Percentiles rank a stretch among this genome's conserved stretches.
phyloP scores from a whole-genome alignment of 2,888 invertebrate species.

The Sclerodermus sp. region DNA sequence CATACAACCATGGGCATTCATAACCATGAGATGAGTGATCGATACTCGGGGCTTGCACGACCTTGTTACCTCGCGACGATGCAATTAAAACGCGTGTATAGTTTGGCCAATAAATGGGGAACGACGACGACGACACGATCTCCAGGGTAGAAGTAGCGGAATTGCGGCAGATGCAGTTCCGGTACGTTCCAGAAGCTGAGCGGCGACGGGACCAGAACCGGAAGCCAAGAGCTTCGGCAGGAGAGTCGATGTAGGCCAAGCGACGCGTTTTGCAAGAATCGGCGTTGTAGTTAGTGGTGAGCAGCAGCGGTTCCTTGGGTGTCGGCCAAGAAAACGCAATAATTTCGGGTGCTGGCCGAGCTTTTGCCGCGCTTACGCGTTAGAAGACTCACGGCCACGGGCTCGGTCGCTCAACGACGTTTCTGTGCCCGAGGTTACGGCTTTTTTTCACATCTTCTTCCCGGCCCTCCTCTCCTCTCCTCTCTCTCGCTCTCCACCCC shows the following conservation, averaged over 20 bases:
- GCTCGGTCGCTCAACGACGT: constrained; percentile 18
- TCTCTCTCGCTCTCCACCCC: background rate
- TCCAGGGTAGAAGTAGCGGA: too few relatives aligned
- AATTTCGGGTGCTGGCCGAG: constrained; percentile 38
- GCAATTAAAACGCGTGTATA: too few relatives aligned
- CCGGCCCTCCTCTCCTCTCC: background rate
- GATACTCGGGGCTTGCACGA: too few relatives aligned
- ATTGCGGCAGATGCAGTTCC: too few relatives aligned
- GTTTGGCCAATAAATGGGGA: too few relatives aligned
- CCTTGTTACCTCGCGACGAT: too few relatives aligned
- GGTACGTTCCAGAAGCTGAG: too few relatives aligned
- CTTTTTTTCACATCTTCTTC: background rate
- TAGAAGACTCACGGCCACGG: constrained; percentile 29
- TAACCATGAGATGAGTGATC: too few relatives aligned
- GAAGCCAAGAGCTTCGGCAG: background rate
- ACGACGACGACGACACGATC: too few relatives aligned
- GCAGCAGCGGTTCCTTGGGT: constrained; percentile 31
- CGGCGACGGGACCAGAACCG: background rate
- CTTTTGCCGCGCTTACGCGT: constrained; percentile 25
- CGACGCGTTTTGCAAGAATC: constrained; percentile 38
- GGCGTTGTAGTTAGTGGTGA: constrained; percentile 16
- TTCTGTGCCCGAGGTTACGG: background rate
- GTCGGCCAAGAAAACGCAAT: constrained; percentile 41
- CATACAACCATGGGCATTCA: too few relatives aligned
- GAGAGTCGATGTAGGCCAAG: constrained; percentile 28